Percentiles rank a stretch among this genome's conserved stretches.
Evolutionary conservation across 1,140 invertebrate species (phyloP).

Genomic region (Halyomorpha halys): DNA sequence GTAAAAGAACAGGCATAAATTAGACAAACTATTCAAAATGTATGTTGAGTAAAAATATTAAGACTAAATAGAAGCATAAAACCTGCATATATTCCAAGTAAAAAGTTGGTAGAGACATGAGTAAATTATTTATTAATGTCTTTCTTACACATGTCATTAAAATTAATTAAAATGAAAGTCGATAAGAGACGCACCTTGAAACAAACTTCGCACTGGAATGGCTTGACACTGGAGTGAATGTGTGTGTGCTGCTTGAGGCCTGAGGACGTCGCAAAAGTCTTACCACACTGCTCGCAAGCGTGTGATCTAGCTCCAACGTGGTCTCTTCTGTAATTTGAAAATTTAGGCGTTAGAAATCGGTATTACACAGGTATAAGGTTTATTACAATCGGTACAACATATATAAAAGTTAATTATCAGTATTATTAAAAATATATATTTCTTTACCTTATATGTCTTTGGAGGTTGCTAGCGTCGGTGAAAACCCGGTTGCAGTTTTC

Average conservation of each 20-base stretch:
- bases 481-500: conserved; percentile 92
- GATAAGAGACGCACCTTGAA: conserved; percentile 48
- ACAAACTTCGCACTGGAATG: conserved; percentile 90
- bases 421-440: conserved; percentile 29
- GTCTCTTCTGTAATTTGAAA: conserved; percentile 44
- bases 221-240: conserved; percentile 97
- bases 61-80: too few relatives aligned
- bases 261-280: conserved; percentile 93
- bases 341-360: neutral
- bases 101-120: too few relatives aligned
- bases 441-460: conserved; percentile 67
- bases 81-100: too few relatives aligned
- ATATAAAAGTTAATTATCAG: too few relatives aligned
- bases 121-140: too few relatives aligned
- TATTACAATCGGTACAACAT: too few relatives aligned
- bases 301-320: conserved; percentile 88
- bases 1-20: conserved; percentile 41
- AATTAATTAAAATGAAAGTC: neutral
- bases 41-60: too few relatives aligned
- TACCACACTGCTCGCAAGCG: conserved; percentile 94
- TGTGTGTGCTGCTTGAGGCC: conserved; percentile 99
- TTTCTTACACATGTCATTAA: too few relatives aligned
- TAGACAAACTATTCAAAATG: neutral
- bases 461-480: conserved; percentile 89
- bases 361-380: too few relatives aligned